A percentile compares a stretch with the other conserved stretches of the same genome.
These are phyloP conservation scores for Heliconius nattereri DNA, from an alignment of 1,140 invertebrate genomes.

Conservation along the genomic window DNA sequence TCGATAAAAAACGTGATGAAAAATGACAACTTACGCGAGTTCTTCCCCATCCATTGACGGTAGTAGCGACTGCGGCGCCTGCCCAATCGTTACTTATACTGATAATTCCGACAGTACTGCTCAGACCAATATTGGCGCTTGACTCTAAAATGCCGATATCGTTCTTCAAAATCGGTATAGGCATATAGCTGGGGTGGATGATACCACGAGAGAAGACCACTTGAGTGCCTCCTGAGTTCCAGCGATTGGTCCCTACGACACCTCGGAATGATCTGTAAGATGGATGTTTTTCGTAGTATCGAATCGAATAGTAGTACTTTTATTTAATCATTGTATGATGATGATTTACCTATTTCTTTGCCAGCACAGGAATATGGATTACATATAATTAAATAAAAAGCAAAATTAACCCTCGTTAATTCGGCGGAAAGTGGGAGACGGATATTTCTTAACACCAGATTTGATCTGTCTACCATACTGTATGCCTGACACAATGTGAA, in stretches of 20 bases:
- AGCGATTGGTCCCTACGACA: constrained; percentile 51
- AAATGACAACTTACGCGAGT: constrained; percentile 7
- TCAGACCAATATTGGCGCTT: constrained; percentile 33
- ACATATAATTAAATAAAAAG: no score
- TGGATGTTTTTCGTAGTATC: no score
- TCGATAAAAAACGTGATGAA: no score
- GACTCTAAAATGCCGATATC: constrained; percentile 55
- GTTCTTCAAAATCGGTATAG: constrained; percentile 44
- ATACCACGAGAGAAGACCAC: constrained; percentile 43
- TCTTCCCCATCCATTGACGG: constrained; percentile 17
- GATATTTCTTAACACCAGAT: no score
- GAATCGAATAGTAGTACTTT: no score
- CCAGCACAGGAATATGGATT: no score
- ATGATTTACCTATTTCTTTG: no score
- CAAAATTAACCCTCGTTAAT: no score
- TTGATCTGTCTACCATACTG: no score
- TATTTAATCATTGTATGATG: no score
- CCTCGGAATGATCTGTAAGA: constrained; percentile 41
- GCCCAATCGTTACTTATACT: constrained; percentile 17
- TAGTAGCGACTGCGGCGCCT: background rate
- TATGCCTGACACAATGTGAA: no score
- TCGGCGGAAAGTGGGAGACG: no score
- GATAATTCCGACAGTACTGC: constrained; percentile 31
- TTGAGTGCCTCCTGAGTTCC: constrained; percentile 47
- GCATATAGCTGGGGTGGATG: constrained; percentile 47